Base-by-base conservation (phyloP, 2,888 invertebrate species). In the Synergus laeviventris region DNA sequence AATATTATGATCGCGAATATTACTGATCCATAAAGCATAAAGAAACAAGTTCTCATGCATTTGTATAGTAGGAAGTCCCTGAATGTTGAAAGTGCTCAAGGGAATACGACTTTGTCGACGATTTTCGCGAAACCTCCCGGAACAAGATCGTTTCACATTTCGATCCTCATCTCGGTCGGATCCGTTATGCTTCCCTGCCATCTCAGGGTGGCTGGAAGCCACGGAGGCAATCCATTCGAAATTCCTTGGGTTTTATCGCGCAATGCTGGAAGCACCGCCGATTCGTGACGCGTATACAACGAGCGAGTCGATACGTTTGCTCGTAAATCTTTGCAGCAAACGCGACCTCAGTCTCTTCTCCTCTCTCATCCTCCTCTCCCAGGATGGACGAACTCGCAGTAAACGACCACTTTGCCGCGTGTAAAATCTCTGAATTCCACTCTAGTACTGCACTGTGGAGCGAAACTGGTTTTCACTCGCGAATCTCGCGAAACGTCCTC, bases 301-400 rank as follows among this genome's bases (percentile, higher is more conserved):
- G 75, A 70, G 73, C 74, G 42, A 74, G 73, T 76, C 78, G 81
- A 80, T 79, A 79, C 82, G 74, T 83, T 79, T 79, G 81, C 76
- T 84, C 85, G 84, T 85, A 84, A 85, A 86, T 84, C 82, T 84
- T 77, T 59, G 73, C 38, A 24, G 73, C 64, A 73, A 75, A 66
- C 70, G 66, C 78, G 74, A 64, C 60, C 62, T 73, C 39, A 59
- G 74, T 56, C 56, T 77, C 62, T 74, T 78, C 62, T 79, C 62
- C 61, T 79, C 76, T 76, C 77, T 73, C 18, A 70, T 70, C 70
- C 70, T 78, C 74, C 78, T 78, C 78, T 60, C 73, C 66, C 77
- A 73, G 42, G 70, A 75, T 79, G 70, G 79, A 75, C 76, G 77
- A 77, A 73, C 60, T 75, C 75, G 77, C 79, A 74, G 79, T 81